Evolutionary conservation across 2,113 vertebrate genomes (phyloP).

Genomic region (Catharus minimus): DNA sequence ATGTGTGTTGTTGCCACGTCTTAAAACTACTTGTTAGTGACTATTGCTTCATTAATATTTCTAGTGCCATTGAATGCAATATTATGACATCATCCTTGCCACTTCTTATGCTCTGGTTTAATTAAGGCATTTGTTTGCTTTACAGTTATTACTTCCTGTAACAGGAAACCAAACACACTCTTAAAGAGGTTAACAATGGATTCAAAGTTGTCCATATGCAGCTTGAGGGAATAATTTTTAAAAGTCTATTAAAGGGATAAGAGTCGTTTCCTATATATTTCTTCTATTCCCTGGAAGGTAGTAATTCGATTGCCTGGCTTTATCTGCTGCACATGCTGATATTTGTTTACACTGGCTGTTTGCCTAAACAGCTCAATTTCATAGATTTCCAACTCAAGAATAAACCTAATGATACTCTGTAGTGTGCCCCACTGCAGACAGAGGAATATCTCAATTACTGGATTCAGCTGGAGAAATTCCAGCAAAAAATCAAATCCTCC

Average conservation of each 20-base stretch:
- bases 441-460: slow-evolving; percentile 1
- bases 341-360: slow-evolving; percentile 22
- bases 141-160: slow-evolving; percentile 56
- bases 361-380: slow-evolving; percentile 19
- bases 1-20: not conserved
- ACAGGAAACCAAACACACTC: slow-evolving; percentile 23
- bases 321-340: not conserved
- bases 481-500: not conserved
- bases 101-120: not conserved
- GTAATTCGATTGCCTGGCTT: not conserved
- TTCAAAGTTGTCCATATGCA: not conserved
- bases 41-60: not conserved
- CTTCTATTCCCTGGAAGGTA: slow-evolving; percentile 17
- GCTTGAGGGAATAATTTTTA: slow-evolving; percentile 15
- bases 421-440: not conserved
- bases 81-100: not conserved
- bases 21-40: not conserved
- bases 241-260: not conserved
- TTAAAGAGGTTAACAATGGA: slow-evolving; percentile 24
- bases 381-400: not conserved
- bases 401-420: not conserved
- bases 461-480: not conserved
- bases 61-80: not conserved
- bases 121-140: slow-evolving; percentile 39
- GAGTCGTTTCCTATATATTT: not conserved